Evolutionary conservation across 2,797 vertebrate species (phyloP).

Genomic region (Phataginus tricuspis): DNA sequence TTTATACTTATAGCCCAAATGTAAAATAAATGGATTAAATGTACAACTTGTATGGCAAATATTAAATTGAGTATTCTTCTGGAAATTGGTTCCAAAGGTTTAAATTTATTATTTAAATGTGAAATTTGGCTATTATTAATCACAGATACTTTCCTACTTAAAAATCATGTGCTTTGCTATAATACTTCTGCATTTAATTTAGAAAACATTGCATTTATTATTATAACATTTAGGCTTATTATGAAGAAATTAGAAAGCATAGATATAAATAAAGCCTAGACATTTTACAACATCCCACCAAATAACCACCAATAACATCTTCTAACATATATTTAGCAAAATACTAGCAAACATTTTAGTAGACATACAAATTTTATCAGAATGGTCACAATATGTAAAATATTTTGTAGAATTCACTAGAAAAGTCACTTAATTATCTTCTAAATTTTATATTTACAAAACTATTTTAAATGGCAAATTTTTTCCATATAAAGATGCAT

Average conservation of each 20-base stretch:
- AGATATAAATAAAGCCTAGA: background rate
- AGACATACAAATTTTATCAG: background rate
- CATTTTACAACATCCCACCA: background rate
- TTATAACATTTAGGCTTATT: background rate
- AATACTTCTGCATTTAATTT: background rate
- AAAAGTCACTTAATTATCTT: background rate
- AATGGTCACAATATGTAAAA: background rate
- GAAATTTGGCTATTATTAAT: background rate
- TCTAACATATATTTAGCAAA: background rate
- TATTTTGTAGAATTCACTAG: background rate
- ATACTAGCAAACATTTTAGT: background rate
- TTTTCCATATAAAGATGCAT: background rate
- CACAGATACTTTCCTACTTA: background rate
- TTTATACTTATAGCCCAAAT: background rate
- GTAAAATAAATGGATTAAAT: background rate
- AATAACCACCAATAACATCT: background rate
- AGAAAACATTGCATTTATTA: background rate
- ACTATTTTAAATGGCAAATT: constrained; percentile 28
- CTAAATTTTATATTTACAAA: background rate
- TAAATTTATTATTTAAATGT: background rate
- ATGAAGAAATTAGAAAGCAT: background rate
- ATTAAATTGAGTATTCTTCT: background rate
- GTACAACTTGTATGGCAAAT: background rate
- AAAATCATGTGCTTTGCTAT: background rate
- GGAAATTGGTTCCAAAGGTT: background rate